Base-by-base conservation (phyloP, 2,888 invertebrate species). In the Diarsia brunnea region DNA sequence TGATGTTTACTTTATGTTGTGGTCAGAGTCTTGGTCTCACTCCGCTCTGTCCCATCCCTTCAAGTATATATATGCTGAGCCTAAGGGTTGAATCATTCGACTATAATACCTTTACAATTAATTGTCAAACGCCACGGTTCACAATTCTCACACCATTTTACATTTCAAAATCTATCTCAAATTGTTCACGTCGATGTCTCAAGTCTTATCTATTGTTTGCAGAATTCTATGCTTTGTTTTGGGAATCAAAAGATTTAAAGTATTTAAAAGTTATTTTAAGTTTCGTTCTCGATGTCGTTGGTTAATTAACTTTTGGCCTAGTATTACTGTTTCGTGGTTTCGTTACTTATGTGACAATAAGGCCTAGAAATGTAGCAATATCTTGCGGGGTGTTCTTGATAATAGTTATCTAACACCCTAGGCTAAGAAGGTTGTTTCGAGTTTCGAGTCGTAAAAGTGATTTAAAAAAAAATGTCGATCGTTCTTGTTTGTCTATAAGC, bases 31-130 rank as follows among this genome's bases (percentile, higher is more conserved):
- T 24, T 16, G 10, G 31, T 31, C 24, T 53, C 21, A 19, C 65
- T 24, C 5, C 53, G 14, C 10, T 12, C 4, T 63, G 61, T 60
- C 63, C 38, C 68, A 49, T 21, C 61, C 38, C 64, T 74, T 58
- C 16, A n/a, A 49, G 45, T 72, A 75, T 87, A 75, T 73, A 72
- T 73, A 72, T 5, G 64, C 64, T 27, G 27, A 43, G 27, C 55
- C 69, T 64, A 16, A 31, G 14, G 55, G 55, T 51, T 43, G 16
- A 72, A 61, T 79, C 75, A 74, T 85, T 75, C 75, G 72, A 70
- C 60, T 67, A 49, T 79, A 87, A 85, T 82, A 51, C 75, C 71
- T 60, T 43, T 27, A 71, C 72, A 83, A 83, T 76, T 75, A 86
- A 78, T 76, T 88, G 72, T 76, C 75, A 78, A 79, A 71, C 27